Evolutionary conservation across 2,113 vertebrate genomes (phyloP), one percentile per base, ranked within the genome.

Genomic region (Tichodroma muraria): DNA sequence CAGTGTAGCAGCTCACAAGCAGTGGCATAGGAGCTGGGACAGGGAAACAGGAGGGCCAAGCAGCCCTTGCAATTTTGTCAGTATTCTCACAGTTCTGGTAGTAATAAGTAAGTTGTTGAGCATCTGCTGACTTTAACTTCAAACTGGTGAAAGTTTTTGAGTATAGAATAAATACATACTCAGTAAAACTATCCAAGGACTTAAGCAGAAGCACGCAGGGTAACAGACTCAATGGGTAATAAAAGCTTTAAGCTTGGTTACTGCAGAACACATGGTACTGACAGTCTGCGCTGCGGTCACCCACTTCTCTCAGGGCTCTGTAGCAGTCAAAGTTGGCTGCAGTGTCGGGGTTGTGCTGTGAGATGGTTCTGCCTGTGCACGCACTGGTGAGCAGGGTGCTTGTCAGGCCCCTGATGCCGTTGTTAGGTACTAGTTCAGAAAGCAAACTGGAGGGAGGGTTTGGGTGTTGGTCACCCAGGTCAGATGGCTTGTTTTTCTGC

Each of bases 341-440:
- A 56, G 59, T 2, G 1, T 25, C 21, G 63, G 37, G 73, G 1
- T 1, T 88, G 77, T 50, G 49, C 80, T 80, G 19, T 57, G 88
- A 90, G 91, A 70, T 89, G 66, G 69, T 85, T 88, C 61, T 96
- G 86, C 47, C 88, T 4, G 35, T 80, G 94, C 92, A n/a, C 10
- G 16, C 81, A 20, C 35, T 63, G 89, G 24, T 88, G 75, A 84
- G 76, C 69, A 88, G 79, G 59, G 78, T 64, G 57, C 93, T 90
- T 71, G 47, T 25, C 2, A 66, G 84, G 75, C 69, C 70, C 50
- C 76, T 61, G 88, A 85, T 93, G 87, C 49, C 6, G 1, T 61
- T 50, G 85, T 50, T 71, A 70, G 42, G 35, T 42, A 91, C 64
- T 37, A 9, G 22, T 69, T 76, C 8, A 22, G 65, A 89, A 92